phyloP scores from a whole-genome alignment of 2,888 invertebrate genomes.

The Taphrorychus bicolor region DNA sequence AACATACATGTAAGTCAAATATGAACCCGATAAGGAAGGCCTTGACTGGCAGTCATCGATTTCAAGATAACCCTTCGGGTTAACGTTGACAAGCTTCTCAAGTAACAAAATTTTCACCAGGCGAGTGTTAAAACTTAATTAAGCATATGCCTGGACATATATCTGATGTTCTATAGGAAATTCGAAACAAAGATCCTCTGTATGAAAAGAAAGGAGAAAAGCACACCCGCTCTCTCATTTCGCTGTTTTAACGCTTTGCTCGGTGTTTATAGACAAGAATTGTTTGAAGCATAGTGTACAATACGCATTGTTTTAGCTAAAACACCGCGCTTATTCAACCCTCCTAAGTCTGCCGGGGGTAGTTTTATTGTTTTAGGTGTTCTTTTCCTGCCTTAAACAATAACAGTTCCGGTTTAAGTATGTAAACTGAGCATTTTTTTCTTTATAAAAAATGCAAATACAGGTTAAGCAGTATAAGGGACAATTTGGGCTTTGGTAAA shows the following conservation, averaged over 20 bases:
- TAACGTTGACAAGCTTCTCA: constrained; percentile 32
- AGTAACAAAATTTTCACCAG: constrained; percentile 40
- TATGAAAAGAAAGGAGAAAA: constrained; percentile 43
- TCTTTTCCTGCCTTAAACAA: constrained; percentile 38
- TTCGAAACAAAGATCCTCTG: constrained; percentile 35
- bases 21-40: background rate
- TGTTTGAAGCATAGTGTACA: constrained; percentile 50
- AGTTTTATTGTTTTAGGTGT: constrained; percentile 40
- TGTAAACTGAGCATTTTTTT: constrained; percentile 29
- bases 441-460: constrained; percentile 11
- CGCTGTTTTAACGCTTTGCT: constrained; percentile 52
- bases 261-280: constrained; percentile 51
- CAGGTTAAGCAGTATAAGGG: no score
- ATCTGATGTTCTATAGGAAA: constrained; percentile 36
- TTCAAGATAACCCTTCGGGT: constrained; percentile 17
- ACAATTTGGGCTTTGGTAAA: no score
- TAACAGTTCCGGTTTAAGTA: constrained; percentile 31
- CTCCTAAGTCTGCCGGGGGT: constrained; percentile 38
- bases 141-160: constrained; percentile 35
- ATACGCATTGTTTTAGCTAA: constrained; percentile 52
- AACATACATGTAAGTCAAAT: constrained; percentile 22
- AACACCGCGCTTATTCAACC: constrained; percentile 39
- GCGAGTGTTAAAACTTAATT: constrained; percentile 38
- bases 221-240: constrained; percentile 53
- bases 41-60: background rate